These are phyloP conservation scores for Sebastes miniatus DNA, from an alignment of 2,797 vertebrate genomes.

Conservation along the genomic window DNA sequence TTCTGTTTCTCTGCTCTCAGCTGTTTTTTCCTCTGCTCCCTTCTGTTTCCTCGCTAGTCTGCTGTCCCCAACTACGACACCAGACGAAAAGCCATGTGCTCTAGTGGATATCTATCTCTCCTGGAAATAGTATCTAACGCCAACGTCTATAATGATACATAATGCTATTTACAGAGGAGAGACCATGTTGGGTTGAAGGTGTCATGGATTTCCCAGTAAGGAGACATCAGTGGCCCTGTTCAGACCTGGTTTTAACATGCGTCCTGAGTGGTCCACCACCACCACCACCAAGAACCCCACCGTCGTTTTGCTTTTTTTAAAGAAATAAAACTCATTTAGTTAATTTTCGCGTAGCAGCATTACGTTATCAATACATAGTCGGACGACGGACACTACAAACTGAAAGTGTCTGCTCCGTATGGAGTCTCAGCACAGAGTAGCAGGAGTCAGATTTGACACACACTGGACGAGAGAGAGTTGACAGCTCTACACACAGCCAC, in stretches of 20 bases:
- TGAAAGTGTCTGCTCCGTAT: neutral
- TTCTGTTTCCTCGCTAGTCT: slow-evolving; percentile 32
- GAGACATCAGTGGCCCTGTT: neutral
- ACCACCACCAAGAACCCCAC: neutral
- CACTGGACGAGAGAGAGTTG: no score
- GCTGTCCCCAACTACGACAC: slow-evolving; percentile 10
- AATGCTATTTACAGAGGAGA: slow-evolving; percentile 59
- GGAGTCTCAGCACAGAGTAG: neutral
- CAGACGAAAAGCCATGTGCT: slow-evolving; percentile 42
- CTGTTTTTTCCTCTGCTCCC: slow-evolving; percentile 49
- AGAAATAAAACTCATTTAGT: neutral
- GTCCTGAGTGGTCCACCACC: neutral
- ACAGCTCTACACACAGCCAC: no score
- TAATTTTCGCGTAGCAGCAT: no score
- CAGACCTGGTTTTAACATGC: neutral
- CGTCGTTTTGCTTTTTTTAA: neutral
- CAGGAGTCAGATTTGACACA: neutral
- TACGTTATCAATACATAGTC: neutral
- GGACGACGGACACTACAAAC: neutral
- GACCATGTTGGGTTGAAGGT: slow-evolving; percentile 40
- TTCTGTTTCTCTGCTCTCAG: slow-evolving; percentile 45
- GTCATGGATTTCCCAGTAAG: slow-evolving; percentile 39
- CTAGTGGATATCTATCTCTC: slow-evolving; percentile 27
- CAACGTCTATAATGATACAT: slow-evolving; percentile 33
- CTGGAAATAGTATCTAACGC: slow-evolving; percentile 46